Conservation (phyloP, 2,888 invertebrate genomes). For the Rhopalosiphum nymphaeae region DNA sequence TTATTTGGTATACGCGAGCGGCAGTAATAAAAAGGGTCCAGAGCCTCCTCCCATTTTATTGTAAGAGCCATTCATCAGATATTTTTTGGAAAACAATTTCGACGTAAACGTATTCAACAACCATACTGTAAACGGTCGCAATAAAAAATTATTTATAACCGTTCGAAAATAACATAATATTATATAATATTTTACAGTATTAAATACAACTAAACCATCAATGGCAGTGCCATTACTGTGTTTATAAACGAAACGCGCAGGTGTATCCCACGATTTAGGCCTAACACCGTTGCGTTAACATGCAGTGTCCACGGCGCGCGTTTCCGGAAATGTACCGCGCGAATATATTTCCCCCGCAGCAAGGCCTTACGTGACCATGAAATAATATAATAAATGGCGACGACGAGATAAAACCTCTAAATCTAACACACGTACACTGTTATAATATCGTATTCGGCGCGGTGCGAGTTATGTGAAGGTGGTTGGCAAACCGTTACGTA, state of each 20-base stretch:
- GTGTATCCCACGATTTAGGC: background rate
- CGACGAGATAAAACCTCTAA: slow-evolving; percentile 18
- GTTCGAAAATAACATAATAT: slow-evolving; percentile 5
- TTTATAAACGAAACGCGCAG: background rate
- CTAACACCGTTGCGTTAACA: background rate
- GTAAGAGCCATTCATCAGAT: slow-evolving; percentile 45
- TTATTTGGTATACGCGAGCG: background rate
- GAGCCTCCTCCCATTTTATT: background rate
- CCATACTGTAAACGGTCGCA: background rate
- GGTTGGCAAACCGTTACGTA: slow-evolving; percentile 42
- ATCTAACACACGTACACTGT: background rate
- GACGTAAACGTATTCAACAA: background rate
- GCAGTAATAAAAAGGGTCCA: background rate
- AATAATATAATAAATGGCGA: background rate
- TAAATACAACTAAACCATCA: background rate
- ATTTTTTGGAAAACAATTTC: slow-evolving; percentile 29
- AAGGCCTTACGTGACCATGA: slow-evolving; percentile 12
- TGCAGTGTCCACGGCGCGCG: background rate
- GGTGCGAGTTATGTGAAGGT: background rate
- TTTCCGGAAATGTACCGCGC: slow-evolving; percentile 8
- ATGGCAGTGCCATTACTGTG: background rate
- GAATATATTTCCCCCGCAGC: background rate
- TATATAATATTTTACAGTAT: background rate
- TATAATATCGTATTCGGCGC: background rate
- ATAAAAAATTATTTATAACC: slow-evolving; percentile 28